Base-by-base conservation (phyloP, 2,797 vertebrate genomes). In the Eurystomus glaucurus region DNA sequence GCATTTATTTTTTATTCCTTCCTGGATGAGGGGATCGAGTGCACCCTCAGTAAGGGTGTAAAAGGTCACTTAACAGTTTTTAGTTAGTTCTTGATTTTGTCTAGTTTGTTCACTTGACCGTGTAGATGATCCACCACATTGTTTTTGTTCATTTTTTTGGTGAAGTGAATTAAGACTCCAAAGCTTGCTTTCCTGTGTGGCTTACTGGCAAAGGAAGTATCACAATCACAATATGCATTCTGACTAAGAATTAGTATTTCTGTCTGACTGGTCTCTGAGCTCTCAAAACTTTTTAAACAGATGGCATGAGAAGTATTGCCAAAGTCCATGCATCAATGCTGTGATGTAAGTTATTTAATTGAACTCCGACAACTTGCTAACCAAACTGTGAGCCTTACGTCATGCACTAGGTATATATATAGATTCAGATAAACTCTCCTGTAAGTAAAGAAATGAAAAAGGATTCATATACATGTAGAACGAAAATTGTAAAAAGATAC, bases 281-380 rank as follows among this genome's bases (percentile, higher is more conserved):
- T 95, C 61, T 74, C 45, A 72, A 43, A 95, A 77, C 33, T 96
- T 92, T 92, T 75, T 83, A 93, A 81, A 93, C 81, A 91, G 76
- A 86, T 92, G 61, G 66, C 55, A 54, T 69, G 62, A 92, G 75
- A 65, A 55, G 29, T 79, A 22, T 96, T 94, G 76, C 65, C 88
- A 98, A 96, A 97, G 83, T 79, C 22, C 52, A 23, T 64, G 68
- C 78, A 39, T 95, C 94, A 91, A 69, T 95, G 48, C 46, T 46
- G 21, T 65, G 75, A 87, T 95, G 33, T 95, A 94, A 95, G 85
- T 95, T 88, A 94, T 94, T 93, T 96, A 93, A 88, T 62, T 89
- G 80, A 92, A 84, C 86, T 81, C 46, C 83, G 72, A 81, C 48
- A 95, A 78, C 60, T 60, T 88, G 85, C 71, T 96, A 94, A 92